Percentiles rank a stretch among this genome's conserved stretches.
Evolutionary conservation across 2,797 vertebrate species (phyloP).

Genomic region (Odontamblyopus lacepedii): DNA sequence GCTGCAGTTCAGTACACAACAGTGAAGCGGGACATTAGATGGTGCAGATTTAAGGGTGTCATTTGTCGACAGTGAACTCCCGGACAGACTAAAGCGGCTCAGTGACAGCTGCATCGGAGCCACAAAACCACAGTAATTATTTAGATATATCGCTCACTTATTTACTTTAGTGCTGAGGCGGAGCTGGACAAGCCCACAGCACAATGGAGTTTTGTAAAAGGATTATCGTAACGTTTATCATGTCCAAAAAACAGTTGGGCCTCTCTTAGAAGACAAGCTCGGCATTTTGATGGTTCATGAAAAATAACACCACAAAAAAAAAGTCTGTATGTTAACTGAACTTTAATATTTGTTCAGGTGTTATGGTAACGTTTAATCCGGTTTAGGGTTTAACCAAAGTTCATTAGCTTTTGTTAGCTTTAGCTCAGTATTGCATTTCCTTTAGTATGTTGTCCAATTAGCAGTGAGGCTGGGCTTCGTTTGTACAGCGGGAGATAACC

Average conservation of each 20-base stretch:
- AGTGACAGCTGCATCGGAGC: slow-evolving; percentile 3
- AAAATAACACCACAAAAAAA: not conserved
- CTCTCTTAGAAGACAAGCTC: not conserved
- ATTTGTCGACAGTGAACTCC: not conserved
- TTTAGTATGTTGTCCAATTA: not conserved
- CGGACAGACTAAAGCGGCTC: not conserved
- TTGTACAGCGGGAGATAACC: not conserved
- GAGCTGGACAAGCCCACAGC: not conserved
- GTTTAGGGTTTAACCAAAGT: not conserved
- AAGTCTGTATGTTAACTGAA: not conserved
- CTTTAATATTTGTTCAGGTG: slow-evolving; percentile 5
- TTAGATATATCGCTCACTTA: not conserved
- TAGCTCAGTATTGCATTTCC: not conserved
- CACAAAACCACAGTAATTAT: slow-evolving; percentile 11
- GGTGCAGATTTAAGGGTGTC: not conserved
- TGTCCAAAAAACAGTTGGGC: not conserved
- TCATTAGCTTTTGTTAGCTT: not conserved
- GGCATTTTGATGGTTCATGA: not conserved
- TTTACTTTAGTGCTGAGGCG: slow-evolving; percentile 4
- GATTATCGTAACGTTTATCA: not conserved
- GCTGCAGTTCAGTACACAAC: too few species aligned
- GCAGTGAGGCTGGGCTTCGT: not conserved
- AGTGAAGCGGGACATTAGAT: too few species aligned
- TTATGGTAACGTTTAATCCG: not conserved
- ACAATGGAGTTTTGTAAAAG: slow-evolving; percentile 1